Evolutionary conservation across 1,140 invertebrate genomes (phyloP).

Genomic region (Conopomorpha cramerella): DNA sequence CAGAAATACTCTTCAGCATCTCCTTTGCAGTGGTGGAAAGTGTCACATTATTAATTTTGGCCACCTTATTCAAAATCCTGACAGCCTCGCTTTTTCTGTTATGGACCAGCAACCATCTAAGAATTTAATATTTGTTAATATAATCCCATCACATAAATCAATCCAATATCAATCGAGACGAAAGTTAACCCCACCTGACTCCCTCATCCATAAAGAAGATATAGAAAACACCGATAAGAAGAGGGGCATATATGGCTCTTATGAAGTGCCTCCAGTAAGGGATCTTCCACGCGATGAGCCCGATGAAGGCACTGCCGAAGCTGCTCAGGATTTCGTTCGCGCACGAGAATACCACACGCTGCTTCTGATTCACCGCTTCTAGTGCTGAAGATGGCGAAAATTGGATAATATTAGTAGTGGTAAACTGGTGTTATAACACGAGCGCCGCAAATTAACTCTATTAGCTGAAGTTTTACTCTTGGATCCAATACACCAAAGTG

Average conservation of each 20-base stretch:
- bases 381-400: constrained; percentile 21
- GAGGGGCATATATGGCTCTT: constrained; percentile 69
- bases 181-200: constrained; percentile 78
- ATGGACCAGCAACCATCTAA: constrained; percentile 72
- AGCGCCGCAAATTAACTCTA: too few relatives aligned
- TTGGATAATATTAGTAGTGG: constrained; percentile 1
- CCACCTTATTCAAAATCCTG: constrained; percentile 65
- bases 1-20: constrained; percentile 33
- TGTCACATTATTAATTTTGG: constrained; percentile 70
- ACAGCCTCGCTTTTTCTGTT: constrained; percentile 70
- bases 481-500: too few relatives aligned
- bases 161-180: too few relatives aligned
- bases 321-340: constrained; percentile 30
- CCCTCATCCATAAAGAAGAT: constrained; percentile 69
- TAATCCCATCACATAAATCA: too few relatives aligned
- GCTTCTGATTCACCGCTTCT: constrained; percentile 40
- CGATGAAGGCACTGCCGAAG: constrained; percentile 71
- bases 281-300: constrained; percentile 71
- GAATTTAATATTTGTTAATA: too few relatives aligned
- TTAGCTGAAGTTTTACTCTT: too few relatives aligned
- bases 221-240: constrained; percentile 68
- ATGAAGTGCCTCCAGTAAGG: constrained; percentile 74
- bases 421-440: too few relatives aligned
- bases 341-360: constrained; percentile 38
- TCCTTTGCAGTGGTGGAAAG: constrained; percentile 61